Evolutionary conservation across 2,888 invertebrate genomes (phyloP), one percentile per base, ranked within the genome.

Genomic region (Clostera curtula): DNA sequence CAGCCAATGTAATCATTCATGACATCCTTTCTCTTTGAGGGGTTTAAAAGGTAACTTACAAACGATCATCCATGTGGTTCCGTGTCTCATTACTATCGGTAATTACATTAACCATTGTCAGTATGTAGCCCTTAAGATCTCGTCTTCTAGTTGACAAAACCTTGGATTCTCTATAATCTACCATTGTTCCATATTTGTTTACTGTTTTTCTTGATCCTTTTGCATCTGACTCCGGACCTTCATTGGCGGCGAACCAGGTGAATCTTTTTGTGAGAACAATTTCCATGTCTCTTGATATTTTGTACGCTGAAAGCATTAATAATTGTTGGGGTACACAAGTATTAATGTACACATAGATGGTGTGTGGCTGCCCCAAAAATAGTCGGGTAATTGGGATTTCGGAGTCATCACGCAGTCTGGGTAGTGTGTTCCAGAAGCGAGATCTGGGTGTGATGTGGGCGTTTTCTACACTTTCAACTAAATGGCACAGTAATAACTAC

Each of bases 41-140:
- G n/a, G n/a, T n/a, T n/a, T n/a, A n/a, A n/a, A n/a, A n/a, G n/a
- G n/a, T n/a, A n/a, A 68, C 77, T 70, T 44, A 80, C 82, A 79
- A 32, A 52, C 80, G 56, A 33, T 82, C 80, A 37, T 60, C 59
- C 61, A 82, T 44, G 49, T 82, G 80, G 1, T 55, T 36, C 9
- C 58, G 59, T 0, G 80, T 80, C 1, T 74, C 70, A 29, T 80
- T 79, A 28, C 69, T 76, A 14, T 82, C 82, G 0, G 69, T 70
- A 2, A 80, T 63, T 1, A 80, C 79, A 32, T 69, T 75, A 0
- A 53, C 63, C 64, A 80, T 68, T 0, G 72, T 76, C 1, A 80
- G 43, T 0, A 49, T 47, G 32, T 67, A 67, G 27, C 53, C 37
- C 24, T 55, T 60, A n/a, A 82, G 35, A 32, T 80, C 39, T 5